Conservation (phyloP, 1,140 invertebrate species). For the Latrodectus geometricus region DNA sequence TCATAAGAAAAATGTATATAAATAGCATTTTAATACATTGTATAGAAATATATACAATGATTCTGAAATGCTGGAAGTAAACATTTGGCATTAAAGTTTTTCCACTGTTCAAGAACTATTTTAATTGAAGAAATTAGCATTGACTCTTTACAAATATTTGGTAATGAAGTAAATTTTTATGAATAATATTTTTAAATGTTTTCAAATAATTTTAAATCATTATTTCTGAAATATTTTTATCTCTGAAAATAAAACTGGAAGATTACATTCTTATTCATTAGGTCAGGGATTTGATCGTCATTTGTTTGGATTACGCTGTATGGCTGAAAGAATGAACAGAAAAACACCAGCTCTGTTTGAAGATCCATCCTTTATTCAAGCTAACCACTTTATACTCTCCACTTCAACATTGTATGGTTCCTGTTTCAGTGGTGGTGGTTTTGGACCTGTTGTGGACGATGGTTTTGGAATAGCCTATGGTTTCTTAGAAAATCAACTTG, state of each 20-base stretch:
- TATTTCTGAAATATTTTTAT: neutral
- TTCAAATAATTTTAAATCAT: neutral
- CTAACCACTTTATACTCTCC: slow-evolving; percentile 94
- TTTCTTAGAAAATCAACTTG: slow-evolving; percentile 80
- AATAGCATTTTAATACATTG: too few species aligned
- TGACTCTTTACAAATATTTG: too few species aligned
- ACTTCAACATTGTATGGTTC: slow-evolving; percentile 93
- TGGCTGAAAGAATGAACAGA: slow-evolving; percentile 74
- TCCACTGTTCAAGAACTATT: too few species aligned
- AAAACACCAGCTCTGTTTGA: slow-evolving; percentile 78
- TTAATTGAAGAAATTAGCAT: too few species aligned
- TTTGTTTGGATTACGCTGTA: slow-evolving; percentile 84
- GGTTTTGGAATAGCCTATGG: slow-evolving; percentile 91
- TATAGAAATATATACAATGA: too few species aligned
- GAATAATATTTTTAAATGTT: neutral
- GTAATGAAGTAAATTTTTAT: too few species aligned
- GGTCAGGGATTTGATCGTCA: slow-evolving; percentile 97
- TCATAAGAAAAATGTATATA: too few species aligned
- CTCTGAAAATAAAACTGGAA: slow-evolving; percentile 36
- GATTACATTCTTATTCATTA: slow-evolving; percentile 64
- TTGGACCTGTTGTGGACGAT: slow-evolving; percentile 90
- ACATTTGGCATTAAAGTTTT: too few species aligned
- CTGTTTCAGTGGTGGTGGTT: slow-evolving; percentile 89
- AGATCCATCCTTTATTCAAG: slow-evolving; percentile 82
- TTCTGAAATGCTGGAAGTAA: too few species aligned